A percentile compares a stretch with the other conserved stretches of the same genome.
These are phyloP conservation scores for Microtus montanus DNA, from an alignment of 2,113 vertebrate species.

Conservation along the genomic window DNA sequence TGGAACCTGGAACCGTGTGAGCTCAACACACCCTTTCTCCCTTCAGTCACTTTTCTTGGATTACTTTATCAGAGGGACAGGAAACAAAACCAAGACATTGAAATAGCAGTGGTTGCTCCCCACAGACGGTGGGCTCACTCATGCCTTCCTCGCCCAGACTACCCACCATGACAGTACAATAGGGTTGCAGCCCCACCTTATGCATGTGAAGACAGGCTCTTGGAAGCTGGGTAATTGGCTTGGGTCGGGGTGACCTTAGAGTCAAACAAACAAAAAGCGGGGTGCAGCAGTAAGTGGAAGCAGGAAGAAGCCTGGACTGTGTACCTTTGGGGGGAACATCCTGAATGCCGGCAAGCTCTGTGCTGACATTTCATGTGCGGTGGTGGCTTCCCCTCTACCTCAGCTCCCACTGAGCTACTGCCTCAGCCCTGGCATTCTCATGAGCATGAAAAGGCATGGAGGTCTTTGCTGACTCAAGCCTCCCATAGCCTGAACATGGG, in stretches of 20 bases:
- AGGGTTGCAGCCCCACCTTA: background rate
- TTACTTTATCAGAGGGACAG: background rate
- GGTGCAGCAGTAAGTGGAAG: background rate
- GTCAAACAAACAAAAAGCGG: background rate
- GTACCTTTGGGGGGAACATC: background rate
- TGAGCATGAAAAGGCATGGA: background rate
- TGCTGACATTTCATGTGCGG: no score
- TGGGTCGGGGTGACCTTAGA: background rate
- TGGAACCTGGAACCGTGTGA: no score
- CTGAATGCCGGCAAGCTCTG: background rate
- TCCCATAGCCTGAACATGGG: background rate
- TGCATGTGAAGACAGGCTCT: background rate
- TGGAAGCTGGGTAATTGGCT: background rate
- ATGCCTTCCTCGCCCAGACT: no score
- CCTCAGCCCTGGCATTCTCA: background rate
- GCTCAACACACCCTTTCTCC: no score
- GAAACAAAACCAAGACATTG: background rate
- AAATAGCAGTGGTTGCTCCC: background rate
- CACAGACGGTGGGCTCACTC: no score
- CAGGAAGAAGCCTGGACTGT: background rate
- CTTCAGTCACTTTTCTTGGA: background rate
- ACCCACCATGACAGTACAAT: background rate
- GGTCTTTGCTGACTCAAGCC: background rate
- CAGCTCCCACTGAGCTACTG: background rate
- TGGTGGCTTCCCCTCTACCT: background rate